Evolutionary conservation across 2,113 vertebrate genomes (phyloP).

Genomic region (Brachionichthys hirsutus): DNA sequence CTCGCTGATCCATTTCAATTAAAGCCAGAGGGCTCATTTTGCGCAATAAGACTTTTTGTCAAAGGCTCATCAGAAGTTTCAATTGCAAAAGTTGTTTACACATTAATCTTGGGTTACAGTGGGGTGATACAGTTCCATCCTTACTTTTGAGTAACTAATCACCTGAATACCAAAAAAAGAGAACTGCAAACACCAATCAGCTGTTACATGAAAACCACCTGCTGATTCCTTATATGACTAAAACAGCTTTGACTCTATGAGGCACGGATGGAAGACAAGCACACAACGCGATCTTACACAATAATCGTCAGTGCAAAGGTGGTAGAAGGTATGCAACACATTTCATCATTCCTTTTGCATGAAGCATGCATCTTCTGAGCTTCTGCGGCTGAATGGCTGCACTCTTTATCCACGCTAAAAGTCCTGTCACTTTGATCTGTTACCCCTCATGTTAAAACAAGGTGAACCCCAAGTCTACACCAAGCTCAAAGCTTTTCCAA

Average conservation of each 20-base stretch:
- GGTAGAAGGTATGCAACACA: slow-evolving; percentile 33
- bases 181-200: too few species aligned
- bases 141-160: too few species aligned
- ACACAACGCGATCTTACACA: slow-evolving; percentile 18
- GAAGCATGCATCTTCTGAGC: slow-evolving; percentile 19
- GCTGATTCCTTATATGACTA: too few species aligned
- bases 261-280: not conserved
- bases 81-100: slow-evolving; percentile 5
- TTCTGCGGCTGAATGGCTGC: slow-evolving; percentile 19
- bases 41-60: too few species aligned
- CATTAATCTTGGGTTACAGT: not conserved
- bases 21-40: not conserved
- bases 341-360: slow-evolving; percentile 52
- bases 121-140: too few species aligned
- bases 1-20: not conserved
- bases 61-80: not conserved
- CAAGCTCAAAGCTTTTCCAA: slow-evolving; percentile 30
- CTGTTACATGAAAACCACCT: too few species aligned
- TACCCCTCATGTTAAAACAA: slow-evolving; percentile 40
- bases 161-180: too few species aligned
- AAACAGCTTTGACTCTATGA: too few species aligned
- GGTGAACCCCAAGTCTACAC: slow-evolving; percentile 36
- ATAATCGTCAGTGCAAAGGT: slow-evolving; percentile 43
- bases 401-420: slow-evolving; percentile 39
- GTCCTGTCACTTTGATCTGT: slow-evolving; percentile 43